Evolutionary conservation across 2,888 invertebrate genomes (phyloP), one percentile per base, ranked within the genome.

Genomic region (Eupithecia exiguata): DNA sequence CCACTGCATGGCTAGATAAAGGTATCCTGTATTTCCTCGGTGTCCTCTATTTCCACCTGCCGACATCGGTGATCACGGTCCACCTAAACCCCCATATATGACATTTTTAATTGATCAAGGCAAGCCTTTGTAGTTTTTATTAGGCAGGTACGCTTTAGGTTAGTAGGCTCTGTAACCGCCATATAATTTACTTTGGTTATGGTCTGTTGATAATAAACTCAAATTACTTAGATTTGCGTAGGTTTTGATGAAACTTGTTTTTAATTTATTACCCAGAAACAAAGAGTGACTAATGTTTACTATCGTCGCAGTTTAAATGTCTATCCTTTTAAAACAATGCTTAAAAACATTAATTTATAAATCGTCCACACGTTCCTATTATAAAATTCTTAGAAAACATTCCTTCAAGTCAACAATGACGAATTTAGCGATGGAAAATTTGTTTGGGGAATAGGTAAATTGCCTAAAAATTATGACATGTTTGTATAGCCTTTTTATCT

Each of bases 191-290:
- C 58, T 58, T 58, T 21, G 14, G 58, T 25, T 58, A 58, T 58
- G 58, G 58, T 58, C 21, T 12, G 58, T 58, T 58, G 58, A 58
- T 67, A 58, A 30, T 58, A 5, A 58, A 58, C 58, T 58, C 58
- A 25, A 58, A 58, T 58, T 63, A 35, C 18, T 36, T 63, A 63
- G 36, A 36, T 18, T 63, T 36, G 30, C 63, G 36, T 63, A 58
- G 58, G 58, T 58, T 58, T 58, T 58, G 14, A 58, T 12, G 25
- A 53, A 53, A 25, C 58, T 58, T 25, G 58, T 58, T 58, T 25
- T 14, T 58, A 58, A 58, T 58, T 58, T 58, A 58, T 58, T 58
- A 58, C 58, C 25, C 58, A 58, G 58, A 58, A 58, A 58, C 58
- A 25, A 58, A 58, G 58, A 6, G 25, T 58, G 58, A 58, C 58